Evolutionary conservation across 2,888 invertebrate genomes (phyloP), one percentile per base, ranked within the genome.

Genomic region (Dynastes grantii): DNA sequence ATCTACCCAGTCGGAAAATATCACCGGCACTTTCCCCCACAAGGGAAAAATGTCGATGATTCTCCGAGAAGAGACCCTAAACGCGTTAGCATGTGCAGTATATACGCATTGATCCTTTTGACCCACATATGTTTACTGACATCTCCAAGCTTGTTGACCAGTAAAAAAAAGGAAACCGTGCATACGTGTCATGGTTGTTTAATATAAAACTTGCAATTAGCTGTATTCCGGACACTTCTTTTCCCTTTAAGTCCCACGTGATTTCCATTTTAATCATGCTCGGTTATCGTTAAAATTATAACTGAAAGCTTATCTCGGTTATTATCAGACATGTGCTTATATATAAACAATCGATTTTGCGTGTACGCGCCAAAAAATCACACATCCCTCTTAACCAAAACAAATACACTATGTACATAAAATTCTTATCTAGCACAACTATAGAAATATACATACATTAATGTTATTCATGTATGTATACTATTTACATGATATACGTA

Each of bases 21-120:
- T 58, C 32, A 11, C 49, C 73, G 58, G 80, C 68, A 27, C 51
- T 29, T 61, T 37, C 16, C 63, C 79, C 77, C 61, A 68, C 70
- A 65, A 63, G 64, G 77, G 70, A 67, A 73, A 75, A 75, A 75
- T 78, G 63, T 75, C 73, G 27, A 75, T 58, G 22, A 22, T 45
- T 45, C 55, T 49, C 1, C 2, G 40, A 40, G 32, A 32, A 58
- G 45, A 58, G 22, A 73, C 16, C 22, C 22, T 40, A 13, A 58
- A 58, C 27, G 61, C 49, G 61, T 61, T 75, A 75, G 40, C 40
- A 11, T 75, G 27, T 75, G 29, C 29, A 75, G 40, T 61, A 63
- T 37, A 68, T 79, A 78, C 83, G 82, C 84, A 85, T 85, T 85
- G 84, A 85, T 85, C 83, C 82, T 80, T 76, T 81, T 85, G 84